Conservation (phyloP, 2,113 vertebrate genomes). For the Upupa epops region DNA sequence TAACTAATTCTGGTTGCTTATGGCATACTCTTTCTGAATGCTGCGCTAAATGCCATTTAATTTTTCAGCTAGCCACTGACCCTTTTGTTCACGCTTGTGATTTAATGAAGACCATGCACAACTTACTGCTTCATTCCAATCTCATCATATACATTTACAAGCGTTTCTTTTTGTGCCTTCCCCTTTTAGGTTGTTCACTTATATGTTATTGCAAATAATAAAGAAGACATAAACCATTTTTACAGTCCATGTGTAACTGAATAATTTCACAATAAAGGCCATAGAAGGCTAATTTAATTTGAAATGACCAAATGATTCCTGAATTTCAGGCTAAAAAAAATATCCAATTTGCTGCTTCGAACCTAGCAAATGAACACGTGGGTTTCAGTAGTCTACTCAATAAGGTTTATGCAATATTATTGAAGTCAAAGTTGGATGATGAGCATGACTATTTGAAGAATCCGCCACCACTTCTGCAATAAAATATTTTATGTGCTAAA, state of each 20-base stretch:
- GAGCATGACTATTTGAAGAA: background rate
- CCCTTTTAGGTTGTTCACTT: background rate
- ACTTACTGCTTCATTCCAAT: fast-evolving
- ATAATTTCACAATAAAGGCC: background rate
- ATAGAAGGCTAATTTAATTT: background rate
- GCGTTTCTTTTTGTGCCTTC: background rate
- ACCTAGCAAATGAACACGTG: background rate
- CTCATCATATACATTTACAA: background rate
- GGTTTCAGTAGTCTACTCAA: background rate
- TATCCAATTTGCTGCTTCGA: background rate
- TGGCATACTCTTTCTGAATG: background rate
- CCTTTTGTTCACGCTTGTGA: background rate
- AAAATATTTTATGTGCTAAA: background rate
- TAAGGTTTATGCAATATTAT: background rate
- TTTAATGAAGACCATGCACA: background rate
- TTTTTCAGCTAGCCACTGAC: background rate
- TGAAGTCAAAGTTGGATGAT: background rate
- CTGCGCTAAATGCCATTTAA: background rate
- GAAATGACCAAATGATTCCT: background rate
- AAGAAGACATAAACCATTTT: background rate
- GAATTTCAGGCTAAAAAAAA: background rate
- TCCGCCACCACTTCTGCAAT: fast-evolving
- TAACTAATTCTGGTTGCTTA: background rate
- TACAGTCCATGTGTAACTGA: background rate
- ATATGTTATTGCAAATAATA: background rate